Evolutionary conservation across 2,113 vertebrate genomes (phyloP).

Genomic region (Psilopogon haemacephalus): DNA sequence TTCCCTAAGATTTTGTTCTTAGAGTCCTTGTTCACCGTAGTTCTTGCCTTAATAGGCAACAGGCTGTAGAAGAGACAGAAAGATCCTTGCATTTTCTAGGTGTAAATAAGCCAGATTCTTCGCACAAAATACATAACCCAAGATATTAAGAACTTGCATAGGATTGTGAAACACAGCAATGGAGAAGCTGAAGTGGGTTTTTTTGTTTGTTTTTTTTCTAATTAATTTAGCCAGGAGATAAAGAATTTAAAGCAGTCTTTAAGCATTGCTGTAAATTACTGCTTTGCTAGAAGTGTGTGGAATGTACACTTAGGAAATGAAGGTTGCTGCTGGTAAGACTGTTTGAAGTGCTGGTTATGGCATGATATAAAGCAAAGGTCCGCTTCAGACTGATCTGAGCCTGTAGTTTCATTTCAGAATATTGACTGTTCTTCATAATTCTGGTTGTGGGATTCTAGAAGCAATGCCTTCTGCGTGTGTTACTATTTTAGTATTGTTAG

Average conservation of each 20-base stretch:
- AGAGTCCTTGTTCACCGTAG: not conserved
- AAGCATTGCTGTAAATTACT: not conserved
- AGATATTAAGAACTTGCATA: not conserved
- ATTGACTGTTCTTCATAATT: not conserved
- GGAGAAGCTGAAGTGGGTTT: not conserved
- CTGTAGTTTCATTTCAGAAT: not conserved
- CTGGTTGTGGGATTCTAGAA: not conserved
- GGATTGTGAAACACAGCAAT: not conserved
- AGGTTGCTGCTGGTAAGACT: not conserved
- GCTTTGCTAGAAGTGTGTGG: not conserved
- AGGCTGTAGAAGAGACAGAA: not conserved
- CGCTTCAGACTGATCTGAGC: not conserved
- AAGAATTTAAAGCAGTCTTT: not conserved
- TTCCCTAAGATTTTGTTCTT: not conserved
- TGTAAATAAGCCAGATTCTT: not conserved
- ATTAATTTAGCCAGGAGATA: not conserved
- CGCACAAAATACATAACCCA: not conserved
- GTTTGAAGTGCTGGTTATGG: not conserved
- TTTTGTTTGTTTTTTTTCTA: accelerated
- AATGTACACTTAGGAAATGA: not conserved
- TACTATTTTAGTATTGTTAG: not conserved
- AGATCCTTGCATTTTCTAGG: not conserved
- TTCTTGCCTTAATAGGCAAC: not conserved
- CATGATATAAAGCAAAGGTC: not conserved
- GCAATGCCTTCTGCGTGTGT: not conserved